phyloP scores from a whole-genome alignment of 1,140 invertebrate species.

The Globodera ellingtonae region DNA sequence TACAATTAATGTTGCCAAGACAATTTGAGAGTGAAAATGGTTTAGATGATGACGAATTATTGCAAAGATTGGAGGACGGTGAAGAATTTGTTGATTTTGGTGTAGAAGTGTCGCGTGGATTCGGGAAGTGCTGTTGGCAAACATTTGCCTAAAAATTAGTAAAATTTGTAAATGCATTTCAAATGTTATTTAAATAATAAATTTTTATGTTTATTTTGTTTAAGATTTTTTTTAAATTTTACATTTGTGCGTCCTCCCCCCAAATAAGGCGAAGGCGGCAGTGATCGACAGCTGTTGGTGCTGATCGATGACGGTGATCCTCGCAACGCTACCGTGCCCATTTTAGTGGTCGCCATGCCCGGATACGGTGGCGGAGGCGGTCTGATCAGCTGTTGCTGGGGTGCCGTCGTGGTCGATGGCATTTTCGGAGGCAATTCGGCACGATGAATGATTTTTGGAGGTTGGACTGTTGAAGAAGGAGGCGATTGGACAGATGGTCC shows the following conservation, averaged over 20 bases:
- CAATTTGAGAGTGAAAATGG: conserved; percentile 1
- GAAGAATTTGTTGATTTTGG: conserved; percentile 21
- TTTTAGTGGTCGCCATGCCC: not conserved
- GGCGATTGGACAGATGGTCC: not conserved
- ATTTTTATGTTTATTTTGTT: not conserved
- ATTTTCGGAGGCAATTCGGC: not conserved
- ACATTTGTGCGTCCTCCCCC: conserved; percentile 10
- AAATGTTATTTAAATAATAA: not conserved
- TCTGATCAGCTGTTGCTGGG: conserved; percentile 16
- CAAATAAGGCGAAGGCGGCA: not conserved
- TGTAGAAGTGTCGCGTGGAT: conserved; percentile 32
- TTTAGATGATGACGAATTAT: not conserved
- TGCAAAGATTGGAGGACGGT: conserved; percentile 1
- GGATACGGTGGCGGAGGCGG: conserved; percentile 36
- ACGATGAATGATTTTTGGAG: conserved; percentile 8
- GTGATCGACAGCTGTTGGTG: not conserved
- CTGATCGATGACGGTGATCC: not conserved
- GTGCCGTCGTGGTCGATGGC: not conserved
- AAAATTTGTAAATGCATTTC: not conserved
- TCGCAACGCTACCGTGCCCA: not conserved
- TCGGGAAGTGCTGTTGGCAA: conserved; percentile 4
- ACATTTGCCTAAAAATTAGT: not conserved
- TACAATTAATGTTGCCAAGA: not conserved
- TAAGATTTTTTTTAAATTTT: not conserved
- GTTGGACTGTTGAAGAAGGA: not conserved